Evolutionary conservation across 2,888 invertebrate species (phyloP).

Genomic region (Himalopsyche anomala): DNA sequence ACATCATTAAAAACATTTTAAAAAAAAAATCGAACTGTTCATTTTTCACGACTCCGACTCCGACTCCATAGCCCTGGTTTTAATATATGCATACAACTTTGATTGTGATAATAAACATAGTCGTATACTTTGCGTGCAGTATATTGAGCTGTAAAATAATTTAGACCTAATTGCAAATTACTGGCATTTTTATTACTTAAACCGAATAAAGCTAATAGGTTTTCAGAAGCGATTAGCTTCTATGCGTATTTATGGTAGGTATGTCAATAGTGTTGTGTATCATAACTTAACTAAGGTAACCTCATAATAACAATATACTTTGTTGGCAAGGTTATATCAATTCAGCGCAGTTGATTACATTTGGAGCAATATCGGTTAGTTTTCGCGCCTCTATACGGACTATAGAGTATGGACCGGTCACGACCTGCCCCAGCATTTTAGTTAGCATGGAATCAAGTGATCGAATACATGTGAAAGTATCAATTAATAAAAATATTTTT

Average conservation of each 20-base stretch:
- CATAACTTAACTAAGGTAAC: background rate
- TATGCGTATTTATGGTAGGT: background rate
- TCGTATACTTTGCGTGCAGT: too few relatives aligned
- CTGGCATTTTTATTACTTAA: constrained; percentile 16
- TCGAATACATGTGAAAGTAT: background rate
- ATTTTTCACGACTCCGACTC: too few relatives aligned
- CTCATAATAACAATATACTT: background rate
- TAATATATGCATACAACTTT: too few relatives aligned
- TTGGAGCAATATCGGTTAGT: background rate
- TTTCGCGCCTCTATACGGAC: background rate
- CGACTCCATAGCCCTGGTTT: too few relatives aligned
- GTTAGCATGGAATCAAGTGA: background rate
- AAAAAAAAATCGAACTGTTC: too few relatives aligned
- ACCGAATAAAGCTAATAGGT: constrained; percentile 20
- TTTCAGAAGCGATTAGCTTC: background rate
- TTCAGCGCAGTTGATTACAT: constrained; percentile 7
- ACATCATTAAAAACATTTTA: too few relatives aligned
- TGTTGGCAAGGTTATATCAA: background rate
- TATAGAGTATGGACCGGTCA: background rate
- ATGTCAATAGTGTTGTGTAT: constrained; percentile 4
- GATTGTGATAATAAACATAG: too few relatives aligned
- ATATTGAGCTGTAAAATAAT: too few relatives aligned
- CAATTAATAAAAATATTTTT: background rate
- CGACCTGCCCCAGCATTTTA: constrained; percentile 1
- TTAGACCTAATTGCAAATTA: background rate